These are phyloP conservation scores for Tyto alba DNA, from an alignment of 2,113 vertebrate genomes.

Conservation along the genomic window DNA sequence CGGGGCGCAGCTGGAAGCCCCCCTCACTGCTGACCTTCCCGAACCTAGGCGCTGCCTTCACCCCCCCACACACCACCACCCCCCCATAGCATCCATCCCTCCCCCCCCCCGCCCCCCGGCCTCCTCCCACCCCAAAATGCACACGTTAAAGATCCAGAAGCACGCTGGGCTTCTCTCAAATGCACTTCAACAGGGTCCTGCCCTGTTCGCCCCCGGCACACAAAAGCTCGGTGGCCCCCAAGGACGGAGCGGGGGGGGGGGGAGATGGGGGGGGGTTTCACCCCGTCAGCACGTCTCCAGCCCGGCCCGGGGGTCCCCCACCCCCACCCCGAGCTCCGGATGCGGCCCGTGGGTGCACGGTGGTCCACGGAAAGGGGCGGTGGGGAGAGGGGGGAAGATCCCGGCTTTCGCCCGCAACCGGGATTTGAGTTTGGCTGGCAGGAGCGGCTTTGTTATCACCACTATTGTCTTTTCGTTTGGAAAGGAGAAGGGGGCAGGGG, in stretches of 20 bases:
- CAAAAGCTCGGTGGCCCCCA: neutral
- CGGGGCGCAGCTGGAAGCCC: neutral
- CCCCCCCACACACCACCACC: too few species aligned
- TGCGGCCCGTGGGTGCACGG: neutral
- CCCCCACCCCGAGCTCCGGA: neutral
- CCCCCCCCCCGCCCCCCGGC: neutral
- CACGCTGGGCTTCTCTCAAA: neutral
- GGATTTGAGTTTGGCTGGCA: conserved; percentile 18
- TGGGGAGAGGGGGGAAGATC: neutral
- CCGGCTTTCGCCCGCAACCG: neutral
- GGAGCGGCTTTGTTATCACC: conserved; percentile 39
- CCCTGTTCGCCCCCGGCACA: conserved; percentile 52
- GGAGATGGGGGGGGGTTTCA: neutral
- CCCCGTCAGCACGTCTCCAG: neutral
- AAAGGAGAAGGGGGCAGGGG: neutral
- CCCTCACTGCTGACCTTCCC: conserved; percentile 28
- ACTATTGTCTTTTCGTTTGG: conserved; percentile 15
- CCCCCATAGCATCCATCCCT: neutral
- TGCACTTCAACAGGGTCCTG: conserved; percentile 68
- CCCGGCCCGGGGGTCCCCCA: neutral
- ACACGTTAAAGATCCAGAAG: neutral
- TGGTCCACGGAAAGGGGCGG: neutral
- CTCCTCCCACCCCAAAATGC: neutral
- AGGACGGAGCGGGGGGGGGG: too few species aligned
- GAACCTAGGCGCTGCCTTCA: neutral